phyloP scores from a whole-genome alignment of 64 coral and sea anemone species.

The Actinia tenebrosa region DNA sequence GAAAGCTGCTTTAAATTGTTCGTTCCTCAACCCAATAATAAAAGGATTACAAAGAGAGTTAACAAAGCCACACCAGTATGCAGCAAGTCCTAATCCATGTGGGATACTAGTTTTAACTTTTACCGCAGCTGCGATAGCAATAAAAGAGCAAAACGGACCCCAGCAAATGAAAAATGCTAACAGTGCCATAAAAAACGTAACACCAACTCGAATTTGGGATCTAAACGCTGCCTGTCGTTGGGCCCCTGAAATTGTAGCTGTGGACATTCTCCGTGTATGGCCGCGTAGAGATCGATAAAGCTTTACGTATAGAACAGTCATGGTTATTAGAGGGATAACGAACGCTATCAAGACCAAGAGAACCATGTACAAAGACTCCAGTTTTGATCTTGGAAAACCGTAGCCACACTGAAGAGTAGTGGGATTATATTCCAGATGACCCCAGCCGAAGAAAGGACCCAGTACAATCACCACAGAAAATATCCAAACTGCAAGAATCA shows the following conservation, averaged over 20 bases:
- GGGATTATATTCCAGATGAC: conserved; percentile 51
- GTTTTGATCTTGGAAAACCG: conserved; percentile 53
- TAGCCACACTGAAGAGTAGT: conserved; percentile 83
- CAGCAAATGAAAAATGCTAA: conserved; percentile 81
- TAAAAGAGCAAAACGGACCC: conserved; percentile 70
- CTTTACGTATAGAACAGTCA: conserved; percentile 63
- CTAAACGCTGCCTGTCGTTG: conserved; percentile 27
- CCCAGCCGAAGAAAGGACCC: conserved; percentile 83
- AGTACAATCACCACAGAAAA: conserved; percentile 50
- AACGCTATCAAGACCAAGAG: conserved; percentile 57
- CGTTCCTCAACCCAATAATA: conserved; percentile 77
- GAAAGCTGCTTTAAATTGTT: conserved; percentile 62
- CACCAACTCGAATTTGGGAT: conserved; percentile 58
- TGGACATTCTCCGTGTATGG: conserved; percentile 65
- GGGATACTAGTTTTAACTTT: conserved; percentile 51
- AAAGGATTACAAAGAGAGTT: conserved; percentile 79
- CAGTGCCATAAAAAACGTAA: conserved; percentile 83
- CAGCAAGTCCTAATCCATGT: conserved; percentile 63
- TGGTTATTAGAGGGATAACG: conserved; percentile 56
- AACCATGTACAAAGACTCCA: conserved; percentile 65
- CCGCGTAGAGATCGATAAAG: conserved; percentile 53
- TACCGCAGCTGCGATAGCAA: conserved; percentile 60
- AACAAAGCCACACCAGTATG: conserved; percentile 84
- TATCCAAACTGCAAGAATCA: conserved; percentile 60
- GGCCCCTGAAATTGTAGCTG: conserved; percentile 35